Evolutionary conservation across 2,888 invertebrate genomes (phyloP), one percentile per base, ranked within the genome.

Genomic region (Osmoderma eremita): DNA sequence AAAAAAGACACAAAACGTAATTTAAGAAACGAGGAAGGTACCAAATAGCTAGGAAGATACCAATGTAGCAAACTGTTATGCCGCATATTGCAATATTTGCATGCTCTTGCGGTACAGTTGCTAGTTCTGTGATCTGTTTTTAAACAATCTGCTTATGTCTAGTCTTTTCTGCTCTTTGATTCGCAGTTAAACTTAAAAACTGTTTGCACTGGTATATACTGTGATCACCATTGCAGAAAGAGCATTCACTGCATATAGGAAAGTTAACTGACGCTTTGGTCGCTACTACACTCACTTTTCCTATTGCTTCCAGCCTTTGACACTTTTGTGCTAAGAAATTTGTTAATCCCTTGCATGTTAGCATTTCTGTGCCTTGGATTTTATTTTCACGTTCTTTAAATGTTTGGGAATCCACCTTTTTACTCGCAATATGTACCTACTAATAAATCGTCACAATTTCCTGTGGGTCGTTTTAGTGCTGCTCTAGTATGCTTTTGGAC

Each of bases 391-490:
- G 56, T 15, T 63, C 67, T n/a, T 56, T 15, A 8, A 13, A 18
- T 5, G 63, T 48, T 18, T 12, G 6, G 8, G 18, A 36, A 41
- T 67, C 67, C n/a, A 67, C 15, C 54, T 67, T 67, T 18, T 63
- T 63, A 5, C 56, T 63, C 20, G 54, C 6, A 2, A 53, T n/a
- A 42, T 48, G 63, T 15, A 67, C 54, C 15, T n/a, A n/a, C n/a
- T n/a, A 67, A 12, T 17, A 68, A 22, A 12, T 48, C 53, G 15
- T 66, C 68, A 53, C 68, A 62, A 22, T 66, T 5, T 2, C 62
- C 36, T 20, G 39, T 62, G 10, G 53, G 62, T 12, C 62, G 36
- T n/a, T 53, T 58, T 20, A 68, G 53, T 6, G 49, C 13, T 30
- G 30, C 30, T 30, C 6, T 30, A 10, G 3, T 4, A 1, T 30